A percentile compares a stretch with the other conserved stretches of the same genome.
Conservation (phyloP, 2,113 vertebrate species). For the Hipposideros armiger region DNA sequence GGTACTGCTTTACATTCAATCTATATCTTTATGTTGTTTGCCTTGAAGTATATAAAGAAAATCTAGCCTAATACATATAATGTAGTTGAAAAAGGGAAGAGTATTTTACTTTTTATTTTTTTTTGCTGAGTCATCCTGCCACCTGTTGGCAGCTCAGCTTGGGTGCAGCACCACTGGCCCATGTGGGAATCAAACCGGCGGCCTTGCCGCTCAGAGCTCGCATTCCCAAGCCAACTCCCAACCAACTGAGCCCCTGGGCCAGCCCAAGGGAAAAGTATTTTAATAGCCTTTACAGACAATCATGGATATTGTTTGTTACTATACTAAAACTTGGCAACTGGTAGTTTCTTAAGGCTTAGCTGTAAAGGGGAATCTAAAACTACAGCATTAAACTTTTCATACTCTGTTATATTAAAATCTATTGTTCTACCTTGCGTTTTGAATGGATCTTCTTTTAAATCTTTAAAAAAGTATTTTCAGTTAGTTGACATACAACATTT, state of each 20-base stretch:
- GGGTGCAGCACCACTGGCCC: too few species aligned
- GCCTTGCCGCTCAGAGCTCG: too few species aligned
- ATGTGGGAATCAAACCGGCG: too few species aligned
- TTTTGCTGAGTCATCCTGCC: too few species aligned
- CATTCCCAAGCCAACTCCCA: too few species aligned
- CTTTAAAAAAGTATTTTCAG: too few species aligned
- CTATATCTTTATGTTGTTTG: neutral
- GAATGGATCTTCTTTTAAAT: constrained; percentile 12
- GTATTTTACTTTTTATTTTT: neutral
- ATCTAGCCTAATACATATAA: neutral
- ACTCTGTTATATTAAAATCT: neutral
- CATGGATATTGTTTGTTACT: neutral
- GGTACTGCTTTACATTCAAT: neutral
- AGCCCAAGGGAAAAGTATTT: neutral
- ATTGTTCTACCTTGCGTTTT: neutral
- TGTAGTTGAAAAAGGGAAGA: neutral
- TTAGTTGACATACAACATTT: neutral
- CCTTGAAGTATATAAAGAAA: neutral
- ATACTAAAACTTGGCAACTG: neutral
- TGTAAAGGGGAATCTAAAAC: neutral
- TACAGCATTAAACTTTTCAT: neutral
- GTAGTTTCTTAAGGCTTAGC: constrained; percentile 28
- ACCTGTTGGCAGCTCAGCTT: too few species aligned
- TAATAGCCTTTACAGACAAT: neutral
- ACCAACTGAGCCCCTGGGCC: too few species aligned